Evolutionary conservation across 2,888 invertebrate genomes (phyloP), one percentile per base, ranked within the genome.

Genomic region (Xestia xanthographa): DNA sequence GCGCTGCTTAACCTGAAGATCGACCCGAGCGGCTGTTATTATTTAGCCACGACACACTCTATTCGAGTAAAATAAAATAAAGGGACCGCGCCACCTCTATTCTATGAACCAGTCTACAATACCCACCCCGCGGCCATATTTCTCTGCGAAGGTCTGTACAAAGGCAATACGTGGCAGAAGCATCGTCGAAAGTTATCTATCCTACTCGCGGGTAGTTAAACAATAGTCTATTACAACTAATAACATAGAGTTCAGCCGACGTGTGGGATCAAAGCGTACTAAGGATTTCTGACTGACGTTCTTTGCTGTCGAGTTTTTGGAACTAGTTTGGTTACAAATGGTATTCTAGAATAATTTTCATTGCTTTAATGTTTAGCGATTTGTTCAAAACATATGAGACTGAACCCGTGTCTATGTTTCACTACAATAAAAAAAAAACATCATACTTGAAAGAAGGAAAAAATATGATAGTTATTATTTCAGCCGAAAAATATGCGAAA

Each of bases 131-230:
- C 68, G 91, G 95, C 92, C 72, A 91, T 92, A 92, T 91, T 91
- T 90, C 92, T 91, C 86, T 84, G 87, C 85, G 87, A 90, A 90
- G 91, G 88, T 90, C 89, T 84, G 82, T 89, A 92, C 94, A 93
- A 93, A 93, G 94, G 91, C 89, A 90, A 94, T 94, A 94, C 91
- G 91, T 91, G 90, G 89, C 90, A 90, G 89, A 86, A 89, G 72
- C 88, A 86, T 77, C 79, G 82, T 83, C 67, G 69, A 81, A 90
- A 90, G 87, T 90, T 91, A 90, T 87, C 89, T 89, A 84, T 83
- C 86, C 89, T 87, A 66, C 67, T 84, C 80, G 85, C 77, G 87
- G 88, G 84, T 87, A 89, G 89, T 88, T 91, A 80, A 85, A 88
- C 90, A 84, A 87, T 87, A 83, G 75, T 87, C 78, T 82, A 86